These are phyloP conservation scores for Babyrousa celebensis DNA, from an alignment of 2,797 vertebrate species.

Conservation along the genomic window DNA sequence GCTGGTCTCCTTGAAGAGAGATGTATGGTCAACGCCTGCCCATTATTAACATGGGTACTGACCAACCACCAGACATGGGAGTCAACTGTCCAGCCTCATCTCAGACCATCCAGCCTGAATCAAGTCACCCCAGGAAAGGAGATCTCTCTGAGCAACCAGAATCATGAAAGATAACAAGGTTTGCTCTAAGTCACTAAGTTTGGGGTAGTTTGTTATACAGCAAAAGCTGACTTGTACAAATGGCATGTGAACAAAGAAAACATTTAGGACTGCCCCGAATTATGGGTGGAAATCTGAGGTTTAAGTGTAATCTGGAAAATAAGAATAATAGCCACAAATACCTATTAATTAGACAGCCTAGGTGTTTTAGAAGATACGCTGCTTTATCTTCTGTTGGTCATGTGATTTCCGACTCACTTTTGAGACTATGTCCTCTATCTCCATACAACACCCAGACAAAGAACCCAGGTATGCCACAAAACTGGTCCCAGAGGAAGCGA, in stretches of 20 bases:
- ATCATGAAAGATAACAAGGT: conserved; percentile 14
- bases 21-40: not conserved
- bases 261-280: conserved; percentile 47
- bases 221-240: conserved; percentile 59
- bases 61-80: not conserved
- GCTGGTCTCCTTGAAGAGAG: not conserved
- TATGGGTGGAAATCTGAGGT: not conserved
- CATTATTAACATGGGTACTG: not conserved
- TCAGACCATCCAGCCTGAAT: not conserved
- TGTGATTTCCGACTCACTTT: conserved; percentile 63
- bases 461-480: conserved; percentile 53
- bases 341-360: conserved; percentile 28
- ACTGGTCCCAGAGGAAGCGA: conserved; percentile 27
- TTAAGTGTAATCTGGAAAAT: conserved; percentile 30
- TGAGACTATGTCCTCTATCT: conserved; percentile 44
- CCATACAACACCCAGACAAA: not conserved
- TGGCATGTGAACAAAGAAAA: not conserved
- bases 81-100: not conserved
- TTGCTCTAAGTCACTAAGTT: conserved; percentile 38
- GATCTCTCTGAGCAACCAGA: conserved; percentile 12
- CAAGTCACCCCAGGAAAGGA: not conserved
- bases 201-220: not conserved
- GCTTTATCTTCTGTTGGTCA: conserved; percentile 51
- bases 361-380: not conserved
- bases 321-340: conserved; percentile 48